These are phyloP conservation scores for Thamnophis elegans DNA, from an alignment of 2,797 vertebrate genomes.

Conservation along the genomic window DNA sequence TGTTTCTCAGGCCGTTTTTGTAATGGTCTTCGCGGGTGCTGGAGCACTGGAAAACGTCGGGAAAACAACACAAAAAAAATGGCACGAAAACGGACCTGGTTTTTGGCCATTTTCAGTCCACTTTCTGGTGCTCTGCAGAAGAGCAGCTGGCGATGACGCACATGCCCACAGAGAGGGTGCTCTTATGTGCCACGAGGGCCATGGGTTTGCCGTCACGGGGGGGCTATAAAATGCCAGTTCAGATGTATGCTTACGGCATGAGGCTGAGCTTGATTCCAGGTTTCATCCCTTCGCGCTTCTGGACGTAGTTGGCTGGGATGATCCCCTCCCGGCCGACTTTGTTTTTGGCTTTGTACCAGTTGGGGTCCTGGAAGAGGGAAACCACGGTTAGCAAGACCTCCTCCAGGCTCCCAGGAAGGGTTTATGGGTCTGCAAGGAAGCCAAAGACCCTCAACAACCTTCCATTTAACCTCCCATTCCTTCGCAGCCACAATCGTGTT, in stretches of 20 bases:
- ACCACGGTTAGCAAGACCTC: accelerated
- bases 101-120: too few species aligned
- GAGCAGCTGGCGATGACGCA: too few species aligned
- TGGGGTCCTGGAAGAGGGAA: constrained; percentile 82
- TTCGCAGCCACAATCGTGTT: not conserved
- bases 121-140: too few species aligned
- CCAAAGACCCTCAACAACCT: not conserved
- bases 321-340: constrained; percentile 88
- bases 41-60: too few species aligned
- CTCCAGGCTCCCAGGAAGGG: too few species aligned
- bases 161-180: too few species aligned
- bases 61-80: too few species aligned
- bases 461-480: not conserved
- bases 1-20: too few species aligned
- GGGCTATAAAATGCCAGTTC: not conserved
- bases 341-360: constrained; percentile 99
- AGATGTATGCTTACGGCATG: constrained; percentile 90
- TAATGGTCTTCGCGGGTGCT: too few species aligned
- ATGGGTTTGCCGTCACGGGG: too few species aligned
- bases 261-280: constrained; percentile 92
- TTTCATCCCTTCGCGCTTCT: constrained; percentile 94
- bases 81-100: too few species aligned
- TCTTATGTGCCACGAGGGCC: too few species aligned
- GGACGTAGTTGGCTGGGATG: constrained; percentile 95
- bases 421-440: not conserved